Evolutionary conservation across 2,888 invertebrate genomes (phyloP).

Genomic region (Elmis aenea): DNA sequence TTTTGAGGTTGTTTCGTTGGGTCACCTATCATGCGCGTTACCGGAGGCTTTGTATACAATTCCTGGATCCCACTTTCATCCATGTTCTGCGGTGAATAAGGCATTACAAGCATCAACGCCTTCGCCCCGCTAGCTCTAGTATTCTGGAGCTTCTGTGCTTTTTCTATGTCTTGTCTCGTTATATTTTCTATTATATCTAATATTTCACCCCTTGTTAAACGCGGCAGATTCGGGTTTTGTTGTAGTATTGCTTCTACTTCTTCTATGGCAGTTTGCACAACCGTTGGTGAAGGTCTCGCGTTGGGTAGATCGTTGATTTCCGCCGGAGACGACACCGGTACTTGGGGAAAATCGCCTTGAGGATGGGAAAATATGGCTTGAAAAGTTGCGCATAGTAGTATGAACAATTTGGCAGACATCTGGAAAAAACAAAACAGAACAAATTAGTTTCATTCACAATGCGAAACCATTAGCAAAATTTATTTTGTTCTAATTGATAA

Average conservation of each 20-base stretch:
- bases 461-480: too few species aligned
- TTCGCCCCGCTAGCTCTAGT: constrained; percentile 45
- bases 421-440: too few species aligned
- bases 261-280: too few species aligned
- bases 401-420: too few species aligned
- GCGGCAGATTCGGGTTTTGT: constrained; percentile 58
- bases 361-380: too few species aligned
- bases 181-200: constrained; percentile 63
- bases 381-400: too few species aligned
- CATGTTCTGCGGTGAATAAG: constrained; percentile 56
- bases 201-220: constrained; percentile 61
- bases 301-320: too few species aligned
- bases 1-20: constrained; percentile 18
- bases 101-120: constrained; percentile 63
- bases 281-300: too few species aligned
- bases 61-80: constrained; percentile 54
- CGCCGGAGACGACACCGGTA: too few species aligned
- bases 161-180: constrained; percentile 48
- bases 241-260: constrained; percentile 63
- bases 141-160: constrained; percentile 27
- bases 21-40: constrained; percentile 53
- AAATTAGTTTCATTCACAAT: too few species aligned
- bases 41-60: constrained; percentile 61
- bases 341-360: too few species aligned
- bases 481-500: too few species aligned